Evolutionary conservation across 2,888 invertebrate genomes (phyloP), one percentile per base, ranked within the genome.

Genomic region (Mellilla xanthometata): DNA sequence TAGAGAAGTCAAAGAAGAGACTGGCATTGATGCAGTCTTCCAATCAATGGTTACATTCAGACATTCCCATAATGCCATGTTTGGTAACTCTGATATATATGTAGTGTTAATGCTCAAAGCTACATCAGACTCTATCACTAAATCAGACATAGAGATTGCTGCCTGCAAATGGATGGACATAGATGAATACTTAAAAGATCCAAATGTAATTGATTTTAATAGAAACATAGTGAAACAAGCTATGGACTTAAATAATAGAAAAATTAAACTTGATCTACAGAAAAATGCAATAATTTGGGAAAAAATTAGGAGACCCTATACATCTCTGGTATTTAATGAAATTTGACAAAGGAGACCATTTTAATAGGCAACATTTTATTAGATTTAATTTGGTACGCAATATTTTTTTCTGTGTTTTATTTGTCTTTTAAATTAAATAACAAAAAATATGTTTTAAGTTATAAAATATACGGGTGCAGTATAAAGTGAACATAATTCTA

Each of bases 1-100:
- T 39, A 91, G 98, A 54, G 98, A 98, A 87, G 95, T 98, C 0
- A 86, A 91, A 39, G 98, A 98, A 87, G 98, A 98, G 87, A 98
- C 98, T 0, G 95, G 96, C 34, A 92, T 98, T 40, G 82, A 92
- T 56, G 91, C 95, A 0, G 90, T 92, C 62, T 98, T 96, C 76
- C 91, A 93, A 44, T 94, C 94, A 10, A 82, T 98, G 48, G 78
- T 97, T 1, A 92, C 94, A 31, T 90, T 97, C 33, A 91, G 97
- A 52, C 98, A 98, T 68, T 91, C 93, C 11, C 96, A 96, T 71
- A 86, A 91, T 22, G 93, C 93, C 41, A 92, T 92, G 72, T 97
- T 95, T 76, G 94, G 91, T 0, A 96, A 96, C 76, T 96, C 97
- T 0, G 98, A 98, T 75, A 92, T 97, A 42, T 98, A 98, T 78